These are phyloP conservation scores for Lottia scabra DNA, from an alignment of 2,888 invertebrate genomes.

Conservation along the genomic window DNA sequence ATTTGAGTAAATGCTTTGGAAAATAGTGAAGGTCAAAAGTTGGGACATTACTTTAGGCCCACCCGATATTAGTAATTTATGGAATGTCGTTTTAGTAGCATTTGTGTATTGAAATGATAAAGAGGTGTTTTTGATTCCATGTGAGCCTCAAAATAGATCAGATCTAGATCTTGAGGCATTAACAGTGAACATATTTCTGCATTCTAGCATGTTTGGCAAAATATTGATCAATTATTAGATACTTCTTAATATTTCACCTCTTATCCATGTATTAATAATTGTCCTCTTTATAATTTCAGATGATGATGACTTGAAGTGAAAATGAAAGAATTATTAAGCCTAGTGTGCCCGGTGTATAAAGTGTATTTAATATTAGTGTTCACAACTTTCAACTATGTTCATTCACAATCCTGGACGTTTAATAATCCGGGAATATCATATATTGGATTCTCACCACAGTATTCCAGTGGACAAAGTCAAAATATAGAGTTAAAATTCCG, in stretches of 20 bases:
- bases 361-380: background rate
- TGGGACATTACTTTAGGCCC: no score
- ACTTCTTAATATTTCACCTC: background rate
- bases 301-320: slow-evolving; percentile 26
- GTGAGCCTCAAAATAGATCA: no score
- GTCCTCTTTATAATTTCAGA: slow-evolving; percentile 14
- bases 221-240: background rate
- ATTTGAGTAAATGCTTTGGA: no score
- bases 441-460: slow-evolving; percentile 41
- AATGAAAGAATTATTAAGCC: slow-evolving; percentile 13
- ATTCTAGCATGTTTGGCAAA: no score
- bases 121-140: no score
- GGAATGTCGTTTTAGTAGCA: no score
- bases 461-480: slow-evolving; percentile 41
- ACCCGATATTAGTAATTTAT: no score
- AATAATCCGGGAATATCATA: slow-evolving; percentile 43
- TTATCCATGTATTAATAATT: background rate
- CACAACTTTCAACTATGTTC: background rate
- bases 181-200: no score
- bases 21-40: no score
- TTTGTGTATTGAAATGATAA: no score
- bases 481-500: slow-evolving; percentile 45
- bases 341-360: slow-evolving; percentile 6
- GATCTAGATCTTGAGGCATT: no score
- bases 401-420: slow-evolving; percentile 41